Evolutionary conservation across 2,113 vertebrate genomes (phyloP).

Genomic region (Macroglossus sobrinus): DNA sequence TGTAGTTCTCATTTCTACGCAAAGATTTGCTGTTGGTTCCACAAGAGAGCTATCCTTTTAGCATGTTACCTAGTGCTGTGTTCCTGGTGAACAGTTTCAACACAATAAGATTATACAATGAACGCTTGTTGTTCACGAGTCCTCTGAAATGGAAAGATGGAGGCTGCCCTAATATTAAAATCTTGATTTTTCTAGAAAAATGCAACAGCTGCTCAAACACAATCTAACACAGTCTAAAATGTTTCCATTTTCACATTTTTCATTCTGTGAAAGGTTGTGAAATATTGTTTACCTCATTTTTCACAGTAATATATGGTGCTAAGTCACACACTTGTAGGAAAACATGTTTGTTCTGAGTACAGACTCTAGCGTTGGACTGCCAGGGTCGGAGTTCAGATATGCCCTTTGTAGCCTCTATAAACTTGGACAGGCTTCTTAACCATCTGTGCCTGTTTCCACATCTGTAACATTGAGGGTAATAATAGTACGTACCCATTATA

Average conservation of each 20-base stretch:
- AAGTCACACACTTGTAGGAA: background rate
- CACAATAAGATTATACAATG: background rate
- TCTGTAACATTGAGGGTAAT: background rate
- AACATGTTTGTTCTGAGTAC: background rate
- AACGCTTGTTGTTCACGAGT: background rate
- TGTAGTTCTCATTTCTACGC: background rate
- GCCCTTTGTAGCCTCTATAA: background rate
- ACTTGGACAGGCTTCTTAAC: background rate
- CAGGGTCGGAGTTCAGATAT: too few species aligned
- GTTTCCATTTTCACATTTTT: background rate
- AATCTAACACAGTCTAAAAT: background rate
- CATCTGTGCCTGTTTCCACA: background rate
- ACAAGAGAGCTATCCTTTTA: background rate
- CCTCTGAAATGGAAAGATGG: background rate
- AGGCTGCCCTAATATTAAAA: background rate
- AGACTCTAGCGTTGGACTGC: background rate
- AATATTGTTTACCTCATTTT: background rate
- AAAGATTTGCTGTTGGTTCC: background rate
- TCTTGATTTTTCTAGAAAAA: slow-evolving; percentile 27
- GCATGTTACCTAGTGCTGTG: background rate
- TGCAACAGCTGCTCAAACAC: background rate
- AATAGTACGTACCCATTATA: background rate
- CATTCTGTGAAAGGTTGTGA: background rate
- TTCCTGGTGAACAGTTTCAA: background rate
- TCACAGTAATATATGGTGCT: background rate